Evolutionary conservation across 1,140 invertebrate genomes (phyloP), one percentile per base, ranked within the genome.

Genomic region (Atta texana): DNA sequence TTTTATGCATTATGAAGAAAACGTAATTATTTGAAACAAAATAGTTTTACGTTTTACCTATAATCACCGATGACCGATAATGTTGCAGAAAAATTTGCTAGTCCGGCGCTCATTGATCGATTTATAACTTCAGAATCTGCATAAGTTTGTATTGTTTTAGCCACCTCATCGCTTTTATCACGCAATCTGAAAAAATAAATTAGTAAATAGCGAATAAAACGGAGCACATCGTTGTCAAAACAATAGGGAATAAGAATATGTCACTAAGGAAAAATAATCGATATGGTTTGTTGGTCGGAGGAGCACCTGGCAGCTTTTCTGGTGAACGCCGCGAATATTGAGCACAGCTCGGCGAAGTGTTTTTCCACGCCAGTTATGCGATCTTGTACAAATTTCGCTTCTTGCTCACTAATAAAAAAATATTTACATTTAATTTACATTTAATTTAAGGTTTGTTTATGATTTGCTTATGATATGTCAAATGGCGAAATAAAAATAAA

Each of bases 361-460:
- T 96, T 97, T 92, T 97, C 97, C 1, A 97, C 96, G 18, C 93
- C 94, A 51, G 96, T 95, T 72, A 97, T 97, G 64, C 97, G 95
- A 71, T 97, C 97, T 91, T 97, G 97, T 64, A 97, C 97, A 89
- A 97, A 97, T 93, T 96, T 97, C 8, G 96, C 96, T 93, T 97
- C 96, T 91, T 96, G 96, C 94, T 97, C 97, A 91, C 93, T 94
- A 80, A 75, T 12, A 64, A 84, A 74, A 72, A 81, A 81, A 53
- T 2, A 82, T 24, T 24, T 6, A 81, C 16, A 49, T 84, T 87
- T 81, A 39, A 82, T 24, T 24, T 6, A 81, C 16, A 49, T 84
- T 87, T 81, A 39, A 44, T 68, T 14, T 21, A 18, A 39, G 14
- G 28, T n/a, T 80, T 7, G n/a, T 55, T 59, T n/a, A n/a, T 51